Base-by-base conservation (phyloP, 2,888 invertebrate species). In the Nephrotoma flavescens region DNA sequence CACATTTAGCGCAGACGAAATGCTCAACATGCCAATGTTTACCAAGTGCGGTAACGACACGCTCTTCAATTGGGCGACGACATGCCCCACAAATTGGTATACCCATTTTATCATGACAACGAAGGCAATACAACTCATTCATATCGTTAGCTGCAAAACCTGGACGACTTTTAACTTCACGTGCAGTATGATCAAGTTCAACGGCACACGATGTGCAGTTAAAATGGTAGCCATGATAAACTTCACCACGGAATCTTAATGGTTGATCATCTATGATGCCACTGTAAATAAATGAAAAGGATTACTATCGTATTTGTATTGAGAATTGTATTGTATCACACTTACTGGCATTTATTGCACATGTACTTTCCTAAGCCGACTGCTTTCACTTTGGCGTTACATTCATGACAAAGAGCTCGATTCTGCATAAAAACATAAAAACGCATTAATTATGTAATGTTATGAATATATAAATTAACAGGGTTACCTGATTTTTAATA, bases 21-120 rank as follows among this genome's bases (percentile, higher is more conserved):
- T 99, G 99, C 96, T 98, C 98, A 42, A 99, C 98, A 91, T 99
- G 99, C 98, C 98, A 99, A 91, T 98, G 97, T 92, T 99, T 99
- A 42, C 98, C 99, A 42, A 99, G 93, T 11, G 99, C 99, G 45
- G 99, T 99, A 9, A 99, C 99, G 42, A 99, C 98, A 87, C 99
- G 94, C 91, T 99, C 99, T 92, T 99, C 99, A 89, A 99, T 99
- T 0, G 99, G 99, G 42, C 99, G 95, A 86, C 99, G 96, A 91
- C 99, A 99, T 86, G 99, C 99, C 44, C 99, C 99, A 92, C 99
- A 99, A 89, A 99, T 99, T n/a, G 99, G 99, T 88, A 99, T 98
- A 42, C 99, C 99, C 99, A 99, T 99, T 93, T 99, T 99, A 92
- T 99, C 99, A 90, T 99, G 99, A 91, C 99, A 99, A 87, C 99